Evolutionary conservation across 2,797 vertebrate species (phyloP).

Genomic region (Ataeniobius toweri): DNA sequence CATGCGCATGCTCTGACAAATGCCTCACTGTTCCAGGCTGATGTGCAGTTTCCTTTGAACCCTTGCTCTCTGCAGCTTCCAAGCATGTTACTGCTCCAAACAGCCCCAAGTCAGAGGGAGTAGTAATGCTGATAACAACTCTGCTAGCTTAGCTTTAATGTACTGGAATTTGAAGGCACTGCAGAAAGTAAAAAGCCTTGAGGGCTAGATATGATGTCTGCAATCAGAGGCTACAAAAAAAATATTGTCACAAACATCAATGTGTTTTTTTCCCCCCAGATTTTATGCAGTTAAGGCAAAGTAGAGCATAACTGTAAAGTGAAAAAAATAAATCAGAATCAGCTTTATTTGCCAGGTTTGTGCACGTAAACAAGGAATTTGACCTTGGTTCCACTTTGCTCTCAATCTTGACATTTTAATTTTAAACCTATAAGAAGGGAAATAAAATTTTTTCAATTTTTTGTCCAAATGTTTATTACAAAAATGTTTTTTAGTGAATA

Average conservation of each 20-base stretch:
- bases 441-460: no score
- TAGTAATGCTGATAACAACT: constrained; percentile 49
- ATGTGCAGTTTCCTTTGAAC: constrained; percentile 40
- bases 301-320: neutral
- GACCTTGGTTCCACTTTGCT: no score
- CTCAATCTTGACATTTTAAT: no score
- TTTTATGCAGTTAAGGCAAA: neutral
- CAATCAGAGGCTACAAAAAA: constrained; percentile 38
- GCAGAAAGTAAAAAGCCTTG: constrained; percentile 42
- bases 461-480: no score
- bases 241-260: constrained; percentile 8
- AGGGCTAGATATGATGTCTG: constrained; percentile 37
- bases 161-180: constrained; percentile 45
- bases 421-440: no score
- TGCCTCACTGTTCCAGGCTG: neutral
- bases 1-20: constrained; percentile 27
- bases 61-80: constrained; percentile 26
- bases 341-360: no score
- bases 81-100: constrained; percentile 40
- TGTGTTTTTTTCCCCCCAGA: neutral
- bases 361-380: no score
- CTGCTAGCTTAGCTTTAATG: constrained; percentile 50
- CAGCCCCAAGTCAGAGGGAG: constrained; percentile 43
- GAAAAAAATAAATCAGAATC: no score
- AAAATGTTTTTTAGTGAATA: no score